Evolutionary conservation across 2,888 invertebrate genomes (phyloP).

Genomic region (Oligia strigilis): DNA sequence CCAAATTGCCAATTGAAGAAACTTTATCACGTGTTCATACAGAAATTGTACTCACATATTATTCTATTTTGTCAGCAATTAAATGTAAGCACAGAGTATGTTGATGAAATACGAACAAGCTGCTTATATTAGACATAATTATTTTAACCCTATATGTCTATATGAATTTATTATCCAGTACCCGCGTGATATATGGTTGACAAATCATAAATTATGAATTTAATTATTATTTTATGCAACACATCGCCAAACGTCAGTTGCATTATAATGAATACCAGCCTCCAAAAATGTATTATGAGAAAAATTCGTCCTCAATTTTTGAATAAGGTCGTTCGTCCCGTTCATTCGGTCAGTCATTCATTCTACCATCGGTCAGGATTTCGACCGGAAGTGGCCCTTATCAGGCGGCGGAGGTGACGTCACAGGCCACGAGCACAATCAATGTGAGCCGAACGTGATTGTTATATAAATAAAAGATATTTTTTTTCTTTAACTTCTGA

Average conservation of each 20-base stretch:
- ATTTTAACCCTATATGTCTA: constrained; percentile 61
- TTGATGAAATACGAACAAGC: constrained; percentile 40
- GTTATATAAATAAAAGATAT: constrained; percentile 86
- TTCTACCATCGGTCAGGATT: constrained; percentile 79
- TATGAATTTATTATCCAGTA: constrained; percentile 57
- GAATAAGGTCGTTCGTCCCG: constrained; percentile 74
- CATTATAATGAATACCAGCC: constrained; percentile 49
- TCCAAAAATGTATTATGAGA: constrained; percentile 49
- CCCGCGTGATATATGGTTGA: constrained; percentile 52
- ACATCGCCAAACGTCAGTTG: constrained; percentile 43
- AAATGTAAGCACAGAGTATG: constrained; percentile 9
- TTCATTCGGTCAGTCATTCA: constrained; percentile 75
- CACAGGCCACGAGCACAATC: constrained; percentile 79
- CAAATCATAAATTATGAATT: constrained; percentile 67
- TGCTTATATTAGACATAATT: constrained; percentile 57
- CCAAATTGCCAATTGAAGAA: neutral
- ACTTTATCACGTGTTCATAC: constrained; percentile 5
- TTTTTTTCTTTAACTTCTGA: constrained; percentile 76
- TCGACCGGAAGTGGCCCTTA: constrained; percentile 88
- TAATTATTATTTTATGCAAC: constrained; percentile 65
- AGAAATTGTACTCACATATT: constrained; percentile 23
- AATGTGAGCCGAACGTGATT: constrained; percentile 86
- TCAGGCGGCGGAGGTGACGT: constrained; percentile 88
- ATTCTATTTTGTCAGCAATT: constrained; percentile 59
- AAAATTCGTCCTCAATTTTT: constrained; percentile 68